Evolutionary conservation across 1,140 invertebrate species (phyloP), one percentile per base, ranked within the genome.

Genomic region (Drosophila ambigua): DNA sequence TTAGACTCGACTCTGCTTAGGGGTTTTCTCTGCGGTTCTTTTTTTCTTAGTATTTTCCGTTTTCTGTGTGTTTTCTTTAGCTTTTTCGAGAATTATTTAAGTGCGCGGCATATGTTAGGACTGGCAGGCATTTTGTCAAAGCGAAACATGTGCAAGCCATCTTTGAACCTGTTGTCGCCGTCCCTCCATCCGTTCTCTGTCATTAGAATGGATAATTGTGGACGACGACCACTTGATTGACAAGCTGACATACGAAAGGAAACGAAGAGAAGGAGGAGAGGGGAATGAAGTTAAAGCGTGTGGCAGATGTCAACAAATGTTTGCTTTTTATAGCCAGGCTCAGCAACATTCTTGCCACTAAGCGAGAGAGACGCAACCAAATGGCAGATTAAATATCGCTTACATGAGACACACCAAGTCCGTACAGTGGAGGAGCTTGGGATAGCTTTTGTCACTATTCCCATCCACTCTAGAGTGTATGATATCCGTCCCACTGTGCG

Each of bases 151-250:
- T 85, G 82, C 78, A 73, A 87, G 74, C 62, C 82, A 85, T 87
- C 81, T 81, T 87, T 55, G 45, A 61, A 72, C 45, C 62, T 68
- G 50, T 39, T 58, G 41, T 26, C 67, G 46, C 54, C 57, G 31
- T 28, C 20, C 31, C 5, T 44, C 23, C 48, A 35, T 24, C 23
- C 61, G 49, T 66, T 81, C 65, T 59, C 61, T 81, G 79, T 79
- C 82, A 87, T 87, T 87, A 87, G 82, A 87, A 87, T 82, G 79
- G 78, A 88, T 87, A 87, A 88, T 88, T 87, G 75, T 88, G 75
- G 66, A 69, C 61, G 79, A 61, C 59, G 64, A 67, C 79, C 59
- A 58, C 63, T 72, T 83, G 79, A 83, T 84, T 83, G 79, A 83
- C 79, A 76, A 74, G 52, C 79, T 73, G 78, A 66, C 57, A 66